These are phyloP conservation scores for Marasmarcha lunaedactyla DNA, from an alignment of 2,888 invertebrate species.

Conservation along the genomic window DNA sequence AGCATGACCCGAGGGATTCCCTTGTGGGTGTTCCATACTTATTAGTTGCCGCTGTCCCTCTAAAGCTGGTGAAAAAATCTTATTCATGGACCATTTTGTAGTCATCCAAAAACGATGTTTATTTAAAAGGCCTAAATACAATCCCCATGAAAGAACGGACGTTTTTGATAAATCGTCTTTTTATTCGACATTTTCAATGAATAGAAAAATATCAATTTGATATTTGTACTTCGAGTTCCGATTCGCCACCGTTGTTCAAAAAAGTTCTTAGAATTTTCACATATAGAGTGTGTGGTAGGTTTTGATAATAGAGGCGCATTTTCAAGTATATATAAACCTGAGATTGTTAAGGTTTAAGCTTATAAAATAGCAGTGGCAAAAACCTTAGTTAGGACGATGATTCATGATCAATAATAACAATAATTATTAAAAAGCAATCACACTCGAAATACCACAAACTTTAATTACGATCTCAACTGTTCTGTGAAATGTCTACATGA, in stretches of 20 bases:
- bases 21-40: slow-evolving; percentile 64
- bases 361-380: too few relatives aligned
- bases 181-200: slow-evolving; percentile 59
- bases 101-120: slow-evolving; percentile 61
- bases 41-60: slow-evolving; percentile 60
- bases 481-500: too few relatives aligned
- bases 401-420: too few relatives aligned
- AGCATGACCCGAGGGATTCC: too few relatives aligned
- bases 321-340: too few relatives aligned
- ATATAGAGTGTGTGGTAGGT: slow-evolving; percentile 5
- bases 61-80: slow-evolving; percentile 35
- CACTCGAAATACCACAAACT: too few relatives aligned
- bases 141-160: slow-evolving; percentile 41
- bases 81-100: slow-evolving; percentile 54
- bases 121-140: slow-evolving; percentile 60
- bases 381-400: too few relatives aligned
- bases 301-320: too few relatives aligned
- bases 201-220: slow-evolving; percentile 58
- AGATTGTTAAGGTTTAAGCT: too few relatives aligned
- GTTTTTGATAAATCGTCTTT: slow-evolving; percentile 65
- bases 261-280: slow-evolving; percentile 37
- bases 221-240: slow-evolving; percentile 64
- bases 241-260: slow-evolving; percentile 65
- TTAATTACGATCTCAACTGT: too few relatives aligned
- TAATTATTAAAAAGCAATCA: too few relatives aligned